Evolutionary conservation across 2,797 vertebrate genomes (phyloP), one percentile per base, ranked within the genome.

Genomic region (Falco berigora): DNA sequence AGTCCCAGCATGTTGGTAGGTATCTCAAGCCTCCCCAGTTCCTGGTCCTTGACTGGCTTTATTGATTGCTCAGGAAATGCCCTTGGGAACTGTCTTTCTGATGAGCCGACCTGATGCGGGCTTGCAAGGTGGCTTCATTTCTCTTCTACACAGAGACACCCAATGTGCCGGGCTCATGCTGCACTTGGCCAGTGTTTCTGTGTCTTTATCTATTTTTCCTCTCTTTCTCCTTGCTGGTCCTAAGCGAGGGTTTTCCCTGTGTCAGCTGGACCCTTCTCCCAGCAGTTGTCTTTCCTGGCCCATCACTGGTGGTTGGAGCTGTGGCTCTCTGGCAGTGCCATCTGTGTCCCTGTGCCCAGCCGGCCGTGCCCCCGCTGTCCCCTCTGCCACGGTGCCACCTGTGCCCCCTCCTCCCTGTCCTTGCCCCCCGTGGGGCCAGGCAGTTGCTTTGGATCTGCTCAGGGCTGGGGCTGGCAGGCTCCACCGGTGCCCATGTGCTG

Each of bases 381-480:
- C 32, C 55, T 86, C 12, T 21, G 22, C 44, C 0, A 0, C 0
- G 0, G 21, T 68, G 71, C 67, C 88, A 86, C 52, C 79, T 88
- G 64, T 20, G n/a, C 1, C 32, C 23, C 16, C 58, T 61, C 50
- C 74, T 95, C 53, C 44, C 27, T 2, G 1, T 71, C 63, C 49
- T 72, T 72, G 32, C 42, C 19, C 12, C 1, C 64, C 1, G 0
- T 1, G 3, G 78, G 67, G 32, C 34, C 0, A 3, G 46, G 55
- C 59, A 63, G 19, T 44, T n/a, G 19, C 89, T 88, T 40, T 55
- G 47, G 59, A 52, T 86, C 71, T 69, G 50, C 71, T 28, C 14
- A 8, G 42, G 42, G 28, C 28, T 32, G 24, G 76, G 47, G 20
- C 61, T 93, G 73, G 73, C 88, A 94, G 69, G 24, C 34, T 84